Evolutionary conservation across 2,113 vertebrate species (phyloP), one percentile per base, ranked within the genome.

Genomic region (Orthonyx spaldingii): DNA sequence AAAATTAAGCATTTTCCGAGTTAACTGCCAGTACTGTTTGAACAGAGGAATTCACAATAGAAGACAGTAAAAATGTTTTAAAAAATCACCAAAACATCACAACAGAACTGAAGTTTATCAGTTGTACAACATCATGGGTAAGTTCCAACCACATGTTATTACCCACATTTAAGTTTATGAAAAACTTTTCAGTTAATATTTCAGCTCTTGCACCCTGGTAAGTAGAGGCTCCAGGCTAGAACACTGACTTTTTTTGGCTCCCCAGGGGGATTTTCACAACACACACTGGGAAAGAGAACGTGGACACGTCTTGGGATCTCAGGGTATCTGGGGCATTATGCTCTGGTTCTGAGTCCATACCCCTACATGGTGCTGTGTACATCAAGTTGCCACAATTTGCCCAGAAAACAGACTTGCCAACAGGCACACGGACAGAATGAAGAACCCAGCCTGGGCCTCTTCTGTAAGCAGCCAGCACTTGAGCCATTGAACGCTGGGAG

Each of bases 231-330:
- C 26, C 44, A 53, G 27, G 27, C 10, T 35, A 52, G 16, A 14
- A 20, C 14, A 35, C 8, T 1, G 16, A 9, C 24, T 5, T 22
- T 27, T 56, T 42, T 18, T 42, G 3, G 8, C 7, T 74, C 26
- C 23, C n/a, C 19, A 37, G 37, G 9, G 9, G 4, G 10, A 66
- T 59, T 49, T 16, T 32, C 47, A 37, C 32, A 47, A 35, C 32
- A 55, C n/a, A 52, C 1, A 39, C 30, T 3, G 4, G 53, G 59
- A 90, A 92, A 82, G 12, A 53, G 66, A 75, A 79, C 0, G 0
- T 3, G 28, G 13, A 20, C 4, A 1, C 0, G 1, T 28, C 17
- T 42, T 65, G 27, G 44, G 37, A 77, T 17, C 55, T 66, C 22
- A 37, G 3, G 50, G 32, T 16, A 44, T 7, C 27, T 6, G 1